Evolutionary conservation across 2,113 vertebrate genomes (phyloP).

Genomic region (Fregetta grallaria): DNA sequence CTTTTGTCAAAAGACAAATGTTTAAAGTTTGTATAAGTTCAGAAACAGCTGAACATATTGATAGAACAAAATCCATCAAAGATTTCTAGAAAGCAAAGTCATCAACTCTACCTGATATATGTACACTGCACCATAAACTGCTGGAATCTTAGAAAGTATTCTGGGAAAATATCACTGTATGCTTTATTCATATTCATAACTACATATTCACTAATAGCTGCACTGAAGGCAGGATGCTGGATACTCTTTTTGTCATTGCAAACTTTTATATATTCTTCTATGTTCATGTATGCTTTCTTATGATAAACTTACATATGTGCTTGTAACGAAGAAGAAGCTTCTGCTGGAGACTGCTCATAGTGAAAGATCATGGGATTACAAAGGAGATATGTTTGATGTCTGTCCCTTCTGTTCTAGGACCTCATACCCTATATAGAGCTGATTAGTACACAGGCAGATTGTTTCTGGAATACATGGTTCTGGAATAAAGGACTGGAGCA

Average conservation of each 20-base stretch:
- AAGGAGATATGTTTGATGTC: not conserved
- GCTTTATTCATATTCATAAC: not conserved
- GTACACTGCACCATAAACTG: not conserved
- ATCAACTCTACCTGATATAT: not conserved
- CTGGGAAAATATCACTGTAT: not conserved
- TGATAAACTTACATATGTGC: not conserved
- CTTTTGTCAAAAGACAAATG: not conserved
- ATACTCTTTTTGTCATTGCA: not conserved
- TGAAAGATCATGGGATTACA: not conserved
- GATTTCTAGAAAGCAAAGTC: not conserved
- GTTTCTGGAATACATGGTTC: not conserved
- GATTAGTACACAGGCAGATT: not conserved
- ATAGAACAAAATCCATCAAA: not conserved
- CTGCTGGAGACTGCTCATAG: not conserved
- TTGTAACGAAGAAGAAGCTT: not conserved
- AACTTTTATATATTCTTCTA: not conserved
- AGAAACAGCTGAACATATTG: not conserved
- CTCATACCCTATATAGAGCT: not conserved
- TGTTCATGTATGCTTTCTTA: not conserved
- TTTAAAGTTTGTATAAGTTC: not conserved
- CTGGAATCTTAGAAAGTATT: not conserved
- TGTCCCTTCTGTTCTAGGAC: not conserved
- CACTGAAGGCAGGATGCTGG: not conserved
- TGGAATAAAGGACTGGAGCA: not conserved
- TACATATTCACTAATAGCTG: not conserved